Base-by-base conservation (phyloP, 2,797 vertebrate genomes). In the Rhinichthys osculus region DNA sequence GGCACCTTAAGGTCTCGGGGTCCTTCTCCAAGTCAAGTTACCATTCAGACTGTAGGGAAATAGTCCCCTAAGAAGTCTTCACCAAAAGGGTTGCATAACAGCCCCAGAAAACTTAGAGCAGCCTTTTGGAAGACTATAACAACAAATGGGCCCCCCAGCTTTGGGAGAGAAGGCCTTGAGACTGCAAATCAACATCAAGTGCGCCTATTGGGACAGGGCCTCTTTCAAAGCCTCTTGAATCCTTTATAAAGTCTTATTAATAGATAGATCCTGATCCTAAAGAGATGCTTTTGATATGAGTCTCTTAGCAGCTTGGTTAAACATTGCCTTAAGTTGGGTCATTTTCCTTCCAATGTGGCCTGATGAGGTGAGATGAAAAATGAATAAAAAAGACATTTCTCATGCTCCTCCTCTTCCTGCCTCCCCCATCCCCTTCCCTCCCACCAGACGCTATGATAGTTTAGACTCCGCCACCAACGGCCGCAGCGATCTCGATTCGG, bases 401-500 rank as follows among this genome's bases (percentile, higher is more conserved):
- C 93, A 96, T 90, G 92, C 94, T 95, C 94, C 90, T 91, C 90
- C 94, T 95, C 91, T 96, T 88, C 93, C 94, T 88, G 92, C 94
- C 91, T 94, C 95, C 94, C 94, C 93, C 95, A 94, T 94, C 87
- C 91, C 93, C 91, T 81, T 88, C 93, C 91, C 93, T 93, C 93
- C 90, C 87, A 95, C 96, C 97, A 98, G 97, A 97, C 96, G 93
- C 96, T 96, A 96, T 94, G 96, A 96, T 98, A 98, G 97, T 89
- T 95, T 98, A 96, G 97, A 98, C 92, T 97, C 96, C 89, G 97
- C 97, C 95, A 94, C 97, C 95, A 96, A 96, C 92, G 97, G 96
- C 90, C 96, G 94, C 96, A 97, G 97, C 89, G 97, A 98, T 95
- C 96, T 96, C 92, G 97, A 98, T 95, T 97, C 97, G 93, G 97